A percentile compares a stretch with the other conserved stretches of the same genome.
phyloP scores from a whole-genome alignment of 2,113 vertebrate genomes.

The Mus pahari region DNA sequence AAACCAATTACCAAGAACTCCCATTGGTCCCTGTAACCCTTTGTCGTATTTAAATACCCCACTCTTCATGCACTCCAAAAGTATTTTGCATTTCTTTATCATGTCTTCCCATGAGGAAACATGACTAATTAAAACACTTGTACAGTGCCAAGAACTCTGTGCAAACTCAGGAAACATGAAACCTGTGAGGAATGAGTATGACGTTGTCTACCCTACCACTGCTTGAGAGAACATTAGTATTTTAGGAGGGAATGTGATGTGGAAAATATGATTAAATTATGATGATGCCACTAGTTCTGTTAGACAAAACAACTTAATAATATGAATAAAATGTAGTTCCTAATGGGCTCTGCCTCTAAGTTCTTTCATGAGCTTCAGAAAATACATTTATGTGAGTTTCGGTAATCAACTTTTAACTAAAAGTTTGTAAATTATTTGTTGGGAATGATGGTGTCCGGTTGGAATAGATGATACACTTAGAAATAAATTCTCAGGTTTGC shows the following conservation, averaged over 20 bases:
- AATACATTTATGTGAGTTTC: not conserved
- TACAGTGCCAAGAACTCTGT: constrained; percentile 44
- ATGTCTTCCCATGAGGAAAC: constrained; percentile 62
- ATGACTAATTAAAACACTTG: constrained; percentile 70
- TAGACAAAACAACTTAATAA: not conserved
- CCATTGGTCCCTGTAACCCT: constrained; percentile 51
- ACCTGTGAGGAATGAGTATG: constrained; percentile 4
- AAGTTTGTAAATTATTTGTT: not conserved
- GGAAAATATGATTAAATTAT: not conserved
- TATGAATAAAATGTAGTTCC: not conserved
- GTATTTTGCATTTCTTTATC: constrained; percentile 66
- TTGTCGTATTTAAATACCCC: constrained; percentile 55
- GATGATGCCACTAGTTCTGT: not conserved
- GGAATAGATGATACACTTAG: not conserved
- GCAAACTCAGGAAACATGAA: constrained; percentile 43
- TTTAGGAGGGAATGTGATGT: not conserved
- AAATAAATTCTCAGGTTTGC: not conserved
- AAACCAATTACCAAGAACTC: constrained; percentile 67
- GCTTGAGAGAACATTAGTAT: not conserved
- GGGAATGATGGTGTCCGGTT: not conserved
- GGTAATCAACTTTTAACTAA: not conserved
- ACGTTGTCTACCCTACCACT: not conserved
- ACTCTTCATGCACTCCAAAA: not conserved
- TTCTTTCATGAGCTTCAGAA: not conserved
- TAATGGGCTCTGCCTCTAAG: not conserved